These are phyloP conservation scores for Carcharodon carcharias DNA, from an alignment of 2,797 vertebrate species.

Conservation along the genomic window DNA sequence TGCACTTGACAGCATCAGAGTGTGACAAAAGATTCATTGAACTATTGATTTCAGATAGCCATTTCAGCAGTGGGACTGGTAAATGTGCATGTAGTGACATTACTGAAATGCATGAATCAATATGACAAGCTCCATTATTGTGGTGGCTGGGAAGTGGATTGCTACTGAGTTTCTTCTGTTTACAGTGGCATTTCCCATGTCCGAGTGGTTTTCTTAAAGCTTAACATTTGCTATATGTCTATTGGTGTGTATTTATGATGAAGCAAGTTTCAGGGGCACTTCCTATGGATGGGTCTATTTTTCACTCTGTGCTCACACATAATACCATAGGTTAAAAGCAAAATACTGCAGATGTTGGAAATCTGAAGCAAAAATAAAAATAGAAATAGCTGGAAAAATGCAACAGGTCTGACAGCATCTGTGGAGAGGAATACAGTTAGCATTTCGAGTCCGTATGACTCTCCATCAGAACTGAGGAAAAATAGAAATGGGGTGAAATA, in stretches of 20 bases:
- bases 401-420: too few species aligned
- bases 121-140: background rate
- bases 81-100: background rate
- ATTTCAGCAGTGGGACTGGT: background rate
- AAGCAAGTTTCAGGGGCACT: background rate
- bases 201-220: background rate
- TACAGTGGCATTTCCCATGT: background rate
- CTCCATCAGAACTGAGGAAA: too few species aligned
- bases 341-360: too few species aligned
- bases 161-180: background rate
- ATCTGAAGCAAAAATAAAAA: too few species aligned
- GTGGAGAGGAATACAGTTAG: too few species aligned
- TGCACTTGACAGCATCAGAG: background rate
- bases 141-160: background rate
- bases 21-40: background rate
- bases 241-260: background rate
- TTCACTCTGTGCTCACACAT: background rate
- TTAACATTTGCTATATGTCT: too few species aligned
- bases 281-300: too few species aligned
- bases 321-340: background rate
- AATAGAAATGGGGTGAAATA: too few species aligned
- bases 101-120: background rate
- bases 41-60: background rate
- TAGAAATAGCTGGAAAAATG: too few species aligned
- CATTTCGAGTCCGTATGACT: too few species aligned